Evolutionary conservation across 2,113 vertebrate species (phyloP), one percentile per base, ranked within the genome.

Genomic region (Nettapus auritus): DNA sequence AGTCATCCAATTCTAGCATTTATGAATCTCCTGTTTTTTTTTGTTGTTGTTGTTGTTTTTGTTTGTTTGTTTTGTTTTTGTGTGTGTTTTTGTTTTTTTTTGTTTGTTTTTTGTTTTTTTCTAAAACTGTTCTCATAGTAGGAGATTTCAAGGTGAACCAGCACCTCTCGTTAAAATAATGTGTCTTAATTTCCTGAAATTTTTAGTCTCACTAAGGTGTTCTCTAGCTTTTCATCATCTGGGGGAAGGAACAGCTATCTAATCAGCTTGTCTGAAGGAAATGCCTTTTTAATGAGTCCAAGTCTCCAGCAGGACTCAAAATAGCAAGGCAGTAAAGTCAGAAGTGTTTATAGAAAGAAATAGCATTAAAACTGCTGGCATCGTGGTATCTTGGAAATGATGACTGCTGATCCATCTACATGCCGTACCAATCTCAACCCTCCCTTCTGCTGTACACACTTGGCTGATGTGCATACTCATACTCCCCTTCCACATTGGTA

Each of bases 261-360:
- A 96, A 96, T 95, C 96, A 88, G 78, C 84, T 79, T 94, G 95
- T 96, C 95, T 95, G 91, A 88, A 93, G 96, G 94, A 97, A 97
- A 96, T 96, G 92, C 92, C 95, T 97, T 92, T 96, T 95, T 92
- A 97, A 97, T 94, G 96, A 95, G 84, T 63, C 94, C 78, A 59
- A 91, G 90, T 89, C 89, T 97, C 91, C 78, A 90, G 82, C 78
- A 79, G 81, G 94, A 94, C 63, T 86, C 86, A 87, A 95, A 97
- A 95, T 75, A 94, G 92, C 89, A 94, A 90, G 78, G 83, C 59
- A 89, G 93, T 91, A 74, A 59, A 96, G 88, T 86, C 73, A 64
- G 87, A 92, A 85, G 53, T 92, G 90, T 94, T 96, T 96, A 88
- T 80, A 80, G 96, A 94, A 96, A 89, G 84, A 89, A 93, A 96